Base-by-base conservation (phyloP, 92 coral and sea anemone genomes). In the Parazoanthus atlanticus region DNA sequence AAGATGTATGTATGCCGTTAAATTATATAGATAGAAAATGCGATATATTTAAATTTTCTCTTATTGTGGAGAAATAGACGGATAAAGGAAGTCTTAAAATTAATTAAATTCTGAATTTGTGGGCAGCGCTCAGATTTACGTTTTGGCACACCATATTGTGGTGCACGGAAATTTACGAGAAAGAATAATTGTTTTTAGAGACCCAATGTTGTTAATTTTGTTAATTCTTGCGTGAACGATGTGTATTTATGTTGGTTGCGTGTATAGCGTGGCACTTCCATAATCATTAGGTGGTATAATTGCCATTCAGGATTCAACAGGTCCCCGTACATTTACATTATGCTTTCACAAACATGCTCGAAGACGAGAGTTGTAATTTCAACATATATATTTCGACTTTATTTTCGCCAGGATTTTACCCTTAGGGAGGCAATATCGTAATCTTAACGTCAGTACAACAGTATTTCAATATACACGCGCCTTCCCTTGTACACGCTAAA, bases 81-180 rank as follows among this genome's bases (percentile, higher is more conserved):
- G 77, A 84, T 70, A 84, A 84, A 84, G 87, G 87, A 84, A 84
- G 87, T 84, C 74, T 84, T 84, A 84, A 70, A 84, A 71, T 84
- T 84, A 84, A 84, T 71, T 73, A 71, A 84, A 71, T 84, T 84
- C 79, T 84, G 77, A 70, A 84, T 84, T 43, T 29, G 87, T 69
- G 78, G 77, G 78, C 87, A 49, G 77, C 87, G 78, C 70, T 28
- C 33, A 67, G 76, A 84, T 41, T 40, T 84, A 47, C 40, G 26
- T 82, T 82, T 74, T 65, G 61, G 16, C 78, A 69, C 78, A 47
- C 33, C 87, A 49, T 70, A 69, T 70, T 84, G 78, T 43, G 78
- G 87, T 70, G 65, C 78, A 84, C 87, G 78, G 78, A 82, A 82
- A 82, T 82, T 65, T 36, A 6, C 76, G 86, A 66, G 76, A 34